phyloP scores from a whole-genome alignment of 2,113 vertebrate species.

The Colistium nudipinnis region DNA sequence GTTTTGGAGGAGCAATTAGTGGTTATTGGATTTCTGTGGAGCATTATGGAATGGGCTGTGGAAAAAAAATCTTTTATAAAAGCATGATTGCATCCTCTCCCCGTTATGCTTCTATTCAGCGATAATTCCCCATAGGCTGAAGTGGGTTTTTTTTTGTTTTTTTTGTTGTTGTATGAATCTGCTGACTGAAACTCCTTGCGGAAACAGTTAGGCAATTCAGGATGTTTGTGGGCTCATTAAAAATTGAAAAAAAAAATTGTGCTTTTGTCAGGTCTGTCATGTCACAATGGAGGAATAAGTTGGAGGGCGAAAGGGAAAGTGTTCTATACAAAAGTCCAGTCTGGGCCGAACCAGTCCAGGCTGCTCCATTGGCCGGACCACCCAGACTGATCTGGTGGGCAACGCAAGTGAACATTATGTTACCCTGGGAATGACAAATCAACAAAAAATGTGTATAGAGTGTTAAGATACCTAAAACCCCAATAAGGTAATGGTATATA shows the following conservation, averaged over 20 bases:
- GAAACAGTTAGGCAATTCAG: conserved; percentile 54
- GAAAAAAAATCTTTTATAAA: conserved; percentile 60
- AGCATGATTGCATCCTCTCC: conserved; percentile 43
- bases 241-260: conserved; percentile 40
- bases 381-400: conserved; percentile 58
- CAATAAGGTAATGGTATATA: not conserved
- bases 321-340: conserved; percentile 56
- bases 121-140: conserved; percentile 32
- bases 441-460: conserved; percentile 32
- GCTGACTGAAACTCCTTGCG: conserved; percentile 53
- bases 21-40: conserved; percentile 61
- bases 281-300: conserved; percentile 51
- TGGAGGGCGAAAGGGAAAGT: conserved; percentile 42
- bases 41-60: conserved; percentile 46
- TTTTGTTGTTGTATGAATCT: conserved; percentile 61
- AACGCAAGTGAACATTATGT: conserved; percentile 70
- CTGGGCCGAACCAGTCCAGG: conserved; percentile 54
- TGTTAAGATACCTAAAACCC: conserved; percentile 19
- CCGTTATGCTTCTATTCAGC: conserved; percentile 46
- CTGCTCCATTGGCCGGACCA: conserved; percentile 67
- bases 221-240: conserved; percentile 74
- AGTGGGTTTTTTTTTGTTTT: not conserved
- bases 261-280: conserved; percentile 65
- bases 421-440: conserved; percentile 49
- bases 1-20: conserved; percentile 68